Evolutionary conservation across 2,888 invertebrate genomes (phyloP).

Genomic region (Terebella lapidaria): DNA sequence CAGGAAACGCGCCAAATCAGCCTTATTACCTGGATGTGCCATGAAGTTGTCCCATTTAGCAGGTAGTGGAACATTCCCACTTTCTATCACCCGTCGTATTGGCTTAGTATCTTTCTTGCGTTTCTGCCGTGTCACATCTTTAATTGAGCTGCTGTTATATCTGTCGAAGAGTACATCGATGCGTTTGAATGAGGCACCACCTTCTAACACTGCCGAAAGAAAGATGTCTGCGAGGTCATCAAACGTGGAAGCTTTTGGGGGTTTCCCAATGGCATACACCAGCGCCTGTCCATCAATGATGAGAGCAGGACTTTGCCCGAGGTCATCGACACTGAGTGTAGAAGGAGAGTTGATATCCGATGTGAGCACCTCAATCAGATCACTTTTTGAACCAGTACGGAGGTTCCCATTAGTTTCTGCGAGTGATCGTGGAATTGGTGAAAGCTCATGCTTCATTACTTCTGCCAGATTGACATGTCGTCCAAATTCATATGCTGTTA

Average conservation of each 20-base stretch:
- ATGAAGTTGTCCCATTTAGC: background rate
- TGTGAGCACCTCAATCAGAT: background rate
- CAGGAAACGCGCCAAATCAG: background rate
- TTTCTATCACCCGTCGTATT: background rate
- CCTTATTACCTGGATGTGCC: background rate
- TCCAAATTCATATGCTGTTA: background rate
- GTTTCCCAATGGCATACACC: no score
- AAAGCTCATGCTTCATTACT: background rate
- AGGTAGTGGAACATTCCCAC: background rate
- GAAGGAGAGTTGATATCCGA: background rate
- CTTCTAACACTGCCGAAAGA: background rate
- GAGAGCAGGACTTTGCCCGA: background rate
- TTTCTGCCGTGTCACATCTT: background rate
- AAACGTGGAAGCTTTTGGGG: no score
- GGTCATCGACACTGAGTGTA: no score
- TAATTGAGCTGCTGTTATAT: background rate
- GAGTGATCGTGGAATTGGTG: background rate
- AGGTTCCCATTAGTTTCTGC: background rate
- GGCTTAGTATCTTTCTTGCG: background rate
- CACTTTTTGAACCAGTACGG: background rate
- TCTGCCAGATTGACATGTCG: background rate
- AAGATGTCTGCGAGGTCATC: background rate
- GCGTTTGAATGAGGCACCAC: background rate
- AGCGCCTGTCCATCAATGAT: slow-evolving; percentile 1
- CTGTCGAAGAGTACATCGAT: slow-evolving; percentile 4